Evolutionary conservation across 2,113 vertebrate genomes (phyloP).

Genomic region (Ascaphus truei): DNA sequence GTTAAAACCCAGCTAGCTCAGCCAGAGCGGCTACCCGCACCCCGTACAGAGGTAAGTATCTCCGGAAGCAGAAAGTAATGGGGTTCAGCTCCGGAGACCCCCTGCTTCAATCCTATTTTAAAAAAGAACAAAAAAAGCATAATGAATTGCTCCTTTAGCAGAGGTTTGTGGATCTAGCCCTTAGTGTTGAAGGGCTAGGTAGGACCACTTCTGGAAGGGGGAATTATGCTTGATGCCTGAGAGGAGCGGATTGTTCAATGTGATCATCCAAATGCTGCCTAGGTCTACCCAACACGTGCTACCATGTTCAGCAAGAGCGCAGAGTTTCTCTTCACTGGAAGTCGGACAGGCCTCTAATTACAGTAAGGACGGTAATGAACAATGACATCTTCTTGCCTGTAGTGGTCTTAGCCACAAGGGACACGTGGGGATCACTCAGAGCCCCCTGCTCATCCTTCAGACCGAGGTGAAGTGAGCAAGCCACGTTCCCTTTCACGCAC

Average conservation of each 20-base stretch:
- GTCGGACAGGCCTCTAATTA: conserved; percentile 7
- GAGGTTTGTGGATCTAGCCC: too few relatives aligned
- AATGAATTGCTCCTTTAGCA: too few relatives aligned
- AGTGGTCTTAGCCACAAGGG: neutral
- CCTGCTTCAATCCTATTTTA: too few relatives aligned
- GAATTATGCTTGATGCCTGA: neutral
- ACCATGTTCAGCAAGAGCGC: conserved; percentile 10
- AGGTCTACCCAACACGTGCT: conserved; percentile 24
- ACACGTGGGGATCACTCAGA: neutral
- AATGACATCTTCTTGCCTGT: conserved; percentile 10
- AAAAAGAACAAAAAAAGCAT: too few relatives aligned
- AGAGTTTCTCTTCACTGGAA: neutral
- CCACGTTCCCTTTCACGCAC: too few relatives aligned
- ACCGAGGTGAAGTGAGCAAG: neutral
- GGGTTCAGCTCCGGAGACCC: too few relatives aligned
- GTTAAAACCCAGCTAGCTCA: too few relatives aligned
- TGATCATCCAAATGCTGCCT: neutral
- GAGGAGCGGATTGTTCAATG: neutral
- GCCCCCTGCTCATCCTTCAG: neutral
- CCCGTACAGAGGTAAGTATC: too few relatives aligned
- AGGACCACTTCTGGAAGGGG: too few relatives aligned
- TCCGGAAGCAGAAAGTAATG: too few relatives aligned
- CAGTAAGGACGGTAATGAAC: neutral
- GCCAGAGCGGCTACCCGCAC: too few relatives aligned
- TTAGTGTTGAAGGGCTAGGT: too few relatives aligned